phyloP scores from a whole-genome alignment of 1,140 invertebrate species.

The Cydia fagiglandana region DNA sequence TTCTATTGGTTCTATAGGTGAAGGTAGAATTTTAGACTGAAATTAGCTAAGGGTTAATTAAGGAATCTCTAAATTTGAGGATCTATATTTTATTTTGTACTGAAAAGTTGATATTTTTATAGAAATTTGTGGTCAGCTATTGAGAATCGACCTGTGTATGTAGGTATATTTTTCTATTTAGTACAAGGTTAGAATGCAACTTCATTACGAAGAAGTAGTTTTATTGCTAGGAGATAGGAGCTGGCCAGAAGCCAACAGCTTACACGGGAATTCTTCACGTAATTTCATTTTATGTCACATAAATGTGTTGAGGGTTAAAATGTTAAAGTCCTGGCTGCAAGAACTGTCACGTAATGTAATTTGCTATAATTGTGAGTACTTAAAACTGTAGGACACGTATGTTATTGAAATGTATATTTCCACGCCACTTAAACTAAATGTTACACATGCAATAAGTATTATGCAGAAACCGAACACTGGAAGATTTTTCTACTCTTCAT shows the following conservation, averaged over 20 bases:
- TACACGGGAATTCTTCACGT: conserved; percentile 56
- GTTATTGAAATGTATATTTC: not conserved
- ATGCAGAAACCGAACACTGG: too few relatives aligned
- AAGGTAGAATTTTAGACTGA: too few relatives aligned
- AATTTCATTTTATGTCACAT: conserved; percentile 59
- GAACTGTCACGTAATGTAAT: conserved; percentile 12
- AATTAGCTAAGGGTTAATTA: too few relatives aligned
- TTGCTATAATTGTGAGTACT: not conserved
- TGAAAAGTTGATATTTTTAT: not conserved
- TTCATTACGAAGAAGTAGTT: conserved; percentile 47
- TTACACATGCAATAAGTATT: too few relatives aligned
- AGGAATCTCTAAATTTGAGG: too few relatives aligned
- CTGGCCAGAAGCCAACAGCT: conserved; percentile 55
- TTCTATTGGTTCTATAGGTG: too few relatives aligned
- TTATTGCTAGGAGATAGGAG: conserved; percentile 41
- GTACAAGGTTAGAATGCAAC: conserved; percentile 29
- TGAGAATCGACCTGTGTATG: not conserved
- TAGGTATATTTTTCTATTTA: not conserved
- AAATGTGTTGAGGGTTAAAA: conserved; percentile 46
- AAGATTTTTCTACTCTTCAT: too few relatives aligned
- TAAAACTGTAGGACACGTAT: not conserved
- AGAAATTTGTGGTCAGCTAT: not conserved
- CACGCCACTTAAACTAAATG: not conserved
- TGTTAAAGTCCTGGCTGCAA: conserved; percentile 43
- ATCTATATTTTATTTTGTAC: too few relatives aligned